A percentile compares a stretch with the other conserved stretches of the same genome.
These are phyloP conservation scores for Mormoops blainvillei DNA, from an alignment of 2,113 vertebrate genomes.

Conservation along the genomic window DNA sequence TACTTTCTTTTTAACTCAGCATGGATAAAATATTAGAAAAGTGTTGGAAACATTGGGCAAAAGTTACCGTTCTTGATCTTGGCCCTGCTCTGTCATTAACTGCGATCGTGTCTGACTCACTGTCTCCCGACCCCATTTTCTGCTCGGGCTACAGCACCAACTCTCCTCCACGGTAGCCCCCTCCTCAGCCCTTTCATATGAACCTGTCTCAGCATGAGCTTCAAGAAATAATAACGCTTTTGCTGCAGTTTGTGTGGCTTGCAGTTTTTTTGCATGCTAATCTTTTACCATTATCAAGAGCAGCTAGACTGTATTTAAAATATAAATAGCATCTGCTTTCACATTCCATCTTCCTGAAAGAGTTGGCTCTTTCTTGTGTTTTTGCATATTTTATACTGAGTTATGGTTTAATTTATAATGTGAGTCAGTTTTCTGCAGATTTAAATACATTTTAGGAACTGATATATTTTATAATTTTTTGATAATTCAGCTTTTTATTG, in stretches of 20 bases:
- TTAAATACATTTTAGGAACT: background rate
- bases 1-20: background rate
- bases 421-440: background rate
- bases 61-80: background rate
- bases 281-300: background rate
- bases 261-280: background rate
- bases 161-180: background rate
- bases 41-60: background rate
- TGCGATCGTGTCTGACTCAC: background rate
- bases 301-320: background rate
- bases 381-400: background rate
- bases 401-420: background rate
- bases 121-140: background rate
- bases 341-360: background rate
- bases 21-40: background rate
- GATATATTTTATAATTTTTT: background rate
- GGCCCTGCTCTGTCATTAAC: background rate
- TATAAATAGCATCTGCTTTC: background rate
- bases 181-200: background rate
- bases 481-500: slow-evolving; percentile 88
- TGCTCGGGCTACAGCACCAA: background rate
- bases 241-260: background rate
- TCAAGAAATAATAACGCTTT: background rate
- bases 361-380: background rate
- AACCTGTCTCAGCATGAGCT: background rate